phyloP scores from a whole-genome alignment of 2,888 invertebrate genomes.

The Mesorhabditis spiculigera region DNA sequence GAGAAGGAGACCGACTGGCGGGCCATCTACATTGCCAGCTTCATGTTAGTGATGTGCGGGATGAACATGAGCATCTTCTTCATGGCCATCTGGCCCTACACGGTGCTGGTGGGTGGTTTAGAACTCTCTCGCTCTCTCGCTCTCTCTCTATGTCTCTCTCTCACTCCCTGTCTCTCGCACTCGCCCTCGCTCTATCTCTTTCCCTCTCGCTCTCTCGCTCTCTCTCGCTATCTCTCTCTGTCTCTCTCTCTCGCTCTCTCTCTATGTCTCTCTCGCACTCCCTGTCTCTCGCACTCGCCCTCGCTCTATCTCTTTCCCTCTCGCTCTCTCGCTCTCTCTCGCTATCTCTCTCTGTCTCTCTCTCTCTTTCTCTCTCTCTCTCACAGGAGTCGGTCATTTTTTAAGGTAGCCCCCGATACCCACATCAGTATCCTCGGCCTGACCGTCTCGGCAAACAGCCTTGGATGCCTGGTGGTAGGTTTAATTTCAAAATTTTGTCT shows the following conservation, averaged over 20 bases:
- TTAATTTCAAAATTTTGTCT: not conserved
- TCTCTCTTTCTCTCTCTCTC: too few species aligned
- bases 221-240: too few species aligned
- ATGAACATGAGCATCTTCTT: not conserved
- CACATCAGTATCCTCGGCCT: not conserved
- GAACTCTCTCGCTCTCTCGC: not conserved
- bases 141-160: too few species aligned
- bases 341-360: too few species aligned
- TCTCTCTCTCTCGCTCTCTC: too few species aligned
- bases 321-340: too few species aligned
- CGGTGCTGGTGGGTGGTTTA: not conserved
- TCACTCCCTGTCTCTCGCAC: too few species aligned
- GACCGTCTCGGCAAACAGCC: not conserved
- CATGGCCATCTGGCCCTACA: constrained; percentile 3
- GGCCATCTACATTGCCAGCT: not conserved
- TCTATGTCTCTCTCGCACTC: too few species aligned
- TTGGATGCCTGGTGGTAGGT: not conserved
- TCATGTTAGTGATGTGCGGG: not conserved
- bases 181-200: too few species aligned
- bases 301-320: too few species aligned
- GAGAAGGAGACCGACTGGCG: not conserved
- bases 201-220: too few species aligned
- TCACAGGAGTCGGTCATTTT: not conserved
- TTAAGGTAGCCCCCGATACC: not conserved
- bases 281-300: too few species aligned